phyloP scores from a whole-genome alignment of 2,113 vertebrate species.

The Ceyx cyanopectus region DNA sequence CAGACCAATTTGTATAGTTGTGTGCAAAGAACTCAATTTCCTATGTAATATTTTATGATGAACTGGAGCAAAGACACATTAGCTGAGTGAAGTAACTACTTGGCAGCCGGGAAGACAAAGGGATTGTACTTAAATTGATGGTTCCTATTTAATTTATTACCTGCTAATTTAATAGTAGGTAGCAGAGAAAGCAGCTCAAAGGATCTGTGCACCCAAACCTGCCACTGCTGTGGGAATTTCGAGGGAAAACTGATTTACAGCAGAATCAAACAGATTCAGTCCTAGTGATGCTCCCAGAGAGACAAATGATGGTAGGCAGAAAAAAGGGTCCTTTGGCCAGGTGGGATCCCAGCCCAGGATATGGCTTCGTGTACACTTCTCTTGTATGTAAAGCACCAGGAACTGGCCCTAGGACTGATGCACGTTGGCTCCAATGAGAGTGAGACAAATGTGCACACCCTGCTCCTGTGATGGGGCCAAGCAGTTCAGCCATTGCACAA shows the following conservation, averaged over 20 bases:
- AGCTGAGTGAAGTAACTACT: neutral
- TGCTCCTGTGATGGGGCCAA: neutral
- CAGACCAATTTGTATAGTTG: neutral
- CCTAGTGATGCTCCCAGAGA: neutral
- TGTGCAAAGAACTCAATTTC: neutral
- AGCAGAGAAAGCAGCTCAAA: neutral
- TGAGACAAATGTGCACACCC: neutral
- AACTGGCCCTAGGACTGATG: neutral
- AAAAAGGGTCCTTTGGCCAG: neutral
- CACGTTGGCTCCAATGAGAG: fast-evolving
- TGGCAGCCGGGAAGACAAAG: neutral
- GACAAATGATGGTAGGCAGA: neutral
- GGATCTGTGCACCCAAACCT: neutral
- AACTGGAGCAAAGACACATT: neutral
- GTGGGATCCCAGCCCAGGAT: neutral
- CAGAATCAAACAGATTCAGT: neutral
- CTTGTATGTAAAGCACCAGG: neutral
- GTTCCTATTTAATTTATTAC: neutral
- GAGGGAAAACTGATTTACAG: neutral
- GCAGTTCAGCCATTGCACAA: neutral
- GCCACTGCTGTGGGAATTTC: neutral
- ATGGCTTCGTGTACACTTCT: fast-evolving
- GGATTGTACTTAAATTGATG: neutral
- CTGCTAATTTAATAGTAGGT: neutral
- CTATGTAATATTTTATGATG: neutral